phyloP scores from a whole-genome alignment of 2,113 vertebrate species.

The Anguilla japonica region DNA sequence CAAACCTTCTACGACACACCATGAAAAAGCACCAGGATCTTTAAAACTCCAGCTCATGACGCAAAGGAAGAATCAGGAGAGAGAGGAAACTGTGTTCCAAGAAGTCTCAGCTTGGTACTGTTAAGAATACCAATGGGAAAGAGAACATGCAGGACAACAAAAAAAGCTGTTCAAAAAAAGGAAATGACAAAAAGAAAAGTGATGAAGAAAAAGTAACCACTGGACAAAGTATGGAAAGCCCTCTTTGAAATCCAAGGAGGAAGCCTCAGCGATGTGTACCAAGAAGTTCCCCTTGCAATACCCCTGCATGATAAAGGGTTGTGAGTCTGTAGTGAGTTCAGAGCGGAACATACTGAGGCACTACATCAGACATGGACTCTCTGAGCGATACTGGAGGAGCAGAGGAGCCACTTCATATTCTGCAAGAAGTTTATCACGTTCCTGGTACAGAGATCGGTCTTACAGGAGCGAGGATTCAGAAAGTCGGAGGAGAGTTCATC shows the following conservation, averaged over 20 bases:
- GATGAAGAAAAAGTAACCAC: constrained; percentile 51
- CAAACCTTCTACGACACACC: constrained; percentile 88
- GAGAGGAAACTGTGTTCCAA: constrained; percentile 71
- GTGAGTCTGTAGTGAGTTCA: constrained; percentile 86
- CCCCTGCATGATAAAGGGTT: constrained; percentile 95
- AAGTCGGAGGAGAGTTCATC: constrained; percentile 64
- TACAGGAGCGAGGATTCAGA: constrained; percentile 69
- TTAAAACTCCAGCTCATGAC: constrained; percentile 83
- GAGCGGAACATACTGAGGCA: constrained; percentile 90
- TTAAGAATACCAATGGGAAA: constrained; percentile 76
- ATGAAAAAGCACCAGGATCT: constrained; percentile 93
- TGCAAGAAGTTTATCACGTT: constrained; percentile 76
- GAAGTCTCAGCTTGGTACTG: constrained; percentile 68
- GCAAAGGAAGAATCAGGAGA: constrained; percentile 76
- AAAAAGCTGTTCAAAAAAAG: constrained; percentile 69
- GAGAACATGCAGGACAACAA: constrained; percentile 76
- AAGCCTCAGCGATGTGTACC: constrained; percentile 85
- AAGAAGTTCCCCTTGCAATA: constrained; percentile 85
- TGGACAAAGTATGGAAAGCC: constrained; percentile 73
- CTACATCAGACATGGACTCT: constrained; percentile 90
- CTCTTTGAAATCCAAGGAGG: constrained; percentile 81
- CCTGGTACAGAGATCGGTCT: constrained; percentile 65
- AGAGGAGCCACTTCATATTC: constrained; percentile 86
- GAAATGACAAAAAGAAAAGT: constrained; percentile 47
- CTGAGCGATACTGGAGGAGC: constrained; percentile 87